Base-by-base conservation (phyloP, 53 echinoderm and acorn worm genomes). In the Paracentrotus lividus region DNA sequence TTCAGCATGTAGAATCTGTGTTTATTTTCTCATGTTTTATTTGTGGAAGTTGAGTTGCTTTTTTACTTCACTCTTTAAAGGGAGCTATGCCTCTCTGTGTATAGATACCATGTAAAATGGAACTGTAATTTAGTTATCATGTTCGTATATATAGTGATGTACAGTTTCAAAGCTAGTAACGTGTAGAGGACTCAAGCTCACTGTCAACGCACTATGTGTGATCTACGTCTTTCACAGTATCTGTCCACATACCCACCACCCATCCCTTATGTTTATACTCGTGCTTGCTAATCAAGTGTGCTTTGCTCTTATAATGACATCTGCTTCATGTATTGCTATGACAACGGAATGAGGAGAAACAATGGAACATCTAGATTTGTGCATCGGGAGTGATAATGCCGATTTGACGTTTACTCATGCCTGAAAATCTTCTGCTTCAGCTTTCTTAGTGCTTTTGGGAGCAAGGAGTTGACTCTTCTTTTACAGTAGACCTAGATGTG, bases 251-350 rank as follows among this genome's bases (percentile, higher is more conserved):
- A 26, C 47, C 23, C 49, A 45, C 81, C 47, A 24, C n/a, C 27
- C 47, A 45, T 24, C n/a, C 24, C 13, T 47, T 27, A 45, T 47
- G 47, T 47, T 45, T 81, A 81, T 81, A 86, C 56, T 86, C 86
- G 54, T 86, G 86, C 86, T 86, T 86, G 86, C 86, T 55, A 86
- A 86, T 85, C 42, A 81, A 45, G 81, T 47, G 81, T 81, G 81
- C 44, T 81, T 81, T 81, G 45, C 81, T 81, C 47, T 81, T 24
- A n/a, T 67, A 33, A n/a, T 81, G 81, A 81, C 16, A 38, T 18
- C 21, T 13, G 81, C 27, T 47, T 81, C 36, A 34, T 81, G n/a
- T 81, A 27, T 81, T 14, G 14, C 81, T 12, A n/a, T 81, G 81
- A 47, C 47, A 47, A 47, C 81, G 27, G 49, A 47, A 76, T 23